These are phyloP conservation scores for Phrynocephalus guinanensis DNA, from an alignment of 2,797 vertebrate genomes.

Conservation along the genomic window DNA sequence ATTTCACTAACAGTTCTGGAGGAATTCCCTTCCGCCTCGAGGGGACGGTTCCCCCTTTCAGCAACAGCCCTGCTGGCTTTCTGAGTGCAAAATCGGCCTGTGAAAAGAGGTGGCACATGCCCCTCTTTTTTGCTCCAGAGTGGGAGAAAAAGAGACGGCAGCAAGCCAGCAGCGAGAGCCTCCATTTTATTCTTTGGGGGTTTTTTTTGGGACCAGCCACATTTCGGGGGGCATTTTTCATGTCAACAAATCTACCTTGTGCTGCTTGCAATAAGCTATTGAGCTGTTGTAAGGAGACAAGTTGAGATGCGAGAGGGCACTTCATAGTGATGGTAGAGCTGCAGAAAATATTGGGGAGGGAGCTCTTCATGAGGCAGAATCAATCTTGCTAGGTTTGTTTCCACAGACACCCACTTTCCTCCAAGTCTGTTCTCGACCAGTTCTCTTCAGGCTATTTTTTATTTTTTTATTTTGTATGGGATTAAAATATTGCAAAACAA, in stretches of 20 bases:
- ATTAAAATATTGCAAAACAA: too few species aligned
- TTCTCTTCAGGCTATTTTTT: too few species aligned
- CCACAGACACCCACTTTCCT: neutral
- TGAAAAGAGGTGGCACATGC: slow-evolving; percentile 34
- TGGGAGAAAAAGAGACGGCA: slow-evolving; percentile 60
- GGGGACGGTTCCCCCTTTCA: neutral
- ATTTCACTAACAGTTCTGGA: neutral
- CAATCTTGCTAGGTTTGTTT: neutral
- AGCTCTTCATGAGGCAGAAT: neutral
- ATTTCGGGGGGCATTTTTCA: slow-evolving; percentile 35
- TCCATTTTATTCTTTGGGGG: slow-evolving; percentile 44
- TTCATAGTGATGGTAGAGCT: neutral
- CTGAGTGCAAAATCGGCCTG: slow-evolving; percentile 21
- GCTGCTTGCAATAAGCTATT: neutral
- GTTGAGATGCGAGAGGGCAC: neutral
- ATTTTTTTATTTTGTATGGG: too few species aligned
- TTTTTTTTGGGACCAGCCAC: slow-evolving; percentile 30
- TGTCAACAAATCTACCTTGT: neutral
- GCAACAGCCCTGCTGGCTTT: neutral
- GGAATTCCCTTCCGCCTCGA: neutral
- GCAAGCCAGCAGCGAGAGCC: slow-evolving; percentile 62
- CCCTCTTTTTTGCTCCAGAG: slow-evolving; percentile 44
- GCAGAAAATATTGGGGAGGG: neutral
- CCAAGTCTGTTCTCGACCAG: too few species aligned
- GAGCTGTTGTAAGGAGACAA: neutral